A percentile compares a stretch with the other conserved stretches of the same genome.
These are phyloP conservation scores for Steinernema khuongi DNA, from an alignment of 1,140 invertebrate species.

Conservation along the genomic window DNA sequence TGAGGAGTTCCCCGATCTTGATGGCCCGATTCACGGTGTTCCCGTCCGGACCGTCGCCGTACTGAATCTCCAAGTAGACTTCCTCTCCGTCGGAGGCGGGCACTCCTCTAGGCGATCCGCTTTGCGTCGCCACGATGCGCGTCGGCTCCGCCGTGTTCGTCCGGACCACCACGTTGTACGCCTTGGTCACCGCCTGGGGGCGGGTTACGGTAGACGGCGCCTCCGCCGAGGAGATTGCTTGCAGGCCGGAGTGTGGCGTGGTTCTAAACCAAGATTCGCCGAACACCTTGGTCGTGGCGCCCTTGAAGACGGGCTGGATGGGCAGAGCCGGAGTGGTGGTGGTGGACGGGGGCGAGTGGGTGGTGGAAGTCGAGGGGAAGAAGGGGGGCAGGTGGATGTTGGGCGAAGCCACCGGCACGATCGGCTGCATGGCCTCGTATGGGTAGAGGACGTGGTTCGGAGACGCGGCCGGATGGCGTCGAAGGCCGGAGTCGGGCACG, in stretches of 20 bases:
- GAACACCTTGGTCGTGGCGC: background rate
- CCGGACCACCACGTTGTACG: background rate
- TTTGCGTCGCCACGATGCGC: conserved; percentile 2
- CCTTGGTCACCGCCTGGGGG: background rate
- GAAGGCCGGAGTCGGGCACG: background rate
- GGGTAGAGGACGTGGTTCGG: background rate
- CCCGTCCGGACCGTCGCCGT: conserved; percentile 34
- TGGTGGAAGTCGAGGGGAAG: background rate
- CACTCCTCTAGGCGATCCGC: background rate
- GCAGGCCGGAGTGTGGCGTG: background rate
- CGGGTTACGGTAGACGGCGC: conserved; percentile 10
- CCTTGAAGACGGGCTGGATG: conserved; percentile 11
- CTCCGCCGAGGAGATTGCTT: background rate
- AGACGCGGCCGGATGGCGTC: conserved; percentile 11
- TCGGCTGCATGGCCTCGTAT: background rate
- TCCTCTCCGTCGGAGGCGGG: conserved; percentile 18
- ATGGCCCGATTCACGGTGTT: conserved; percentile 40
- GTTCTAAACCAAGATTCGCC: background rate
- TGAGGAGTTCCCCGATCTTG: conserved; percentile 50
- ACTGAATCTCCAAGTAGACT: conserved; percentile 37
- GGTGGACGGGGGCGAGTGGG: background rate
- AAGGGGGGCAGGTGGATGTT: background rate
- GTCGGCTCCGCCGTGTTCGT: conserved; percentile 10
- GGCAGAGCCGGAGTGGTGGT: background rate
- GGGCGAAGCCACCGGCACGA: background rate